phyloP scores from a whole-genome alignment of 2,797 vertebrate species.

The Melanotaenia trifasciata region DNA sequence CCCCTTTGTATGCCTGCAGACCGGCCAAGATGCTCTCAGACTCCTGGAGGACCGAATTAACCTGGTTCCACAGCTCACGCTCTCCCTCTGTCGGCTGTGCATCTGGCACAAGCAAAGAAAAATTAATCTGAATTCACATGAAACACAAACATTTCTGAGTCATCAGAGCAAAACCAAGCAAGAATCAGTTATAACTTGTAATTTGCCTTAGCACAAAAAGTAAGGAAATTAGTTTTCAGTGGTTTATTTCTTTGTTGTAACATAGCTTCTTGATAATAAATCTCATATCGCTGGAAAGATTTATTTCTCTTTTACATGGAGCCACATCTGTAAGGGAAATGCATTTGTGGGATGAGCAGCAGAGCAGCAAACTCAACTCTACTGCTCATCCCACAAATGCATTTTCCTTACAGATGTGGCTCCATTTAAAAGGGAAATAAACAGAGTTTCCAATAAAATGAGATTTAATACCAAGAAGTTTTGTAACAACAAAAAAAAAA shows the following conservation, averaged over 20 bases:
- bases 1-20: conserved; percentile 97
- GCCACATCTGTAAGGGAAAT: too few species aligned
- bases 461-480: too few species aligned
- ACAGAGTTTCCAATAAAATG: too few species aligned
- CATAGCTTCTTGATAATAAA: background rate
- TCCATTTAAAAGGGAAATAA: background rate
- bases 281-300: background rate
- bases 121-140: background rate
- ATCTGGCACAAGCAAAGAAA: conserved; percentile 82
- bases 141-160: background rate
- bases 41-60: conserved; percentile 95
- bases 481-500: background rate
- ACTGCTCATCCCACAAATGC: too few species aligned
- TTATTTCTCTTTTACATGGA: too few species aligned
- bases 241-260: background rate
- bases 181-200: background rate
- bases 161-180: background rate
- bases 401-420: too few species aligned
- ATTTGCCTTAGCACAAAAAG: background rate
- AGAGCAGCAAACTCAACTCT: too few species aligned
- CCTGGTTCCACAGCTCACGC: conserved; percentile 96
- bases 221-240: background rate
- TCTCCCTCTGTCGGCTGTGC: conserved; percentile 96
- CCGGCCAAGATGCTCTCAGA: conserved; percentile 95
- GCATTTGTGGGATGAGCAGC: too few species aligned